Conservation (phyloP, 2,113 vertebrate species). For the Struthio camelus region DNA sequence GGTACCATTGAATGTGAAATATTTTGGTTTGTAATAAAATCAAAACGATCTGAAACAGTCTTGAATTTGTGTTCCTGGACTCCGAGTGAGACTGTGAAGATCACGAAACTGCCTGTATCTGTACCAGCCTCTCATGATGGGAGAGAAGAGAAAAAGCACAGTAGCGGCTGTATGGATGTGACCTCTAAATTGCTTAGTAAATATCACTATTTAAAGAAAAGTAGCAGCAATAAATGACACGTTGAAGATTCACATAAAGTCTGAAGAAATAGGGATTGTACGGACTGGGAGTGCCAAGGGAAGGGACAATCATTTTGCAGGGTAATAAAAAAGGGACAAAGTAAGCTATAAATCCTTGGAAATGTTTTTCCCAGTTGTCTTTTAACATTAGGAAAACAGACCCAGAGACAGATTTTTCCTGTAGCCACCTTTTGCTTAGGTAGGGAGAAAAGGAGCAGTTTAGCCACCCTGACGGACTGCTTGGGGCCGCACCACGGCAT, state of each 20-base stretch:
- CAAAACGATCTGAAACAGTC: background rate
- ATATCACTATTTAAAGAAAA: background rate
- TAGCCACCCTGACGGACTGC: no score
- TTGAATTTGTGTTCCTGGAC: background rate
- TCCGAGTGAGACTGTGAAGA: background rate
- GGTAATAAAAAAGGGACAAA: background rate
- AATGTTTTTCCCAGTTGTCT: background rate
- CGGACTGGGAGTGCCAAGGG: background rate
- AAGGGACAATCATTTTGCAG: background rate
- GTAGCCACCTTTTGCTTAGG: background rate
- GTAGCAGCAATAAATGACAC: background rate
- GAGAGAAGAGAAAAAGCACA: background rate
- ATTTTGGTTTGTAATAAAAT: slow-evolving; percentile 57
- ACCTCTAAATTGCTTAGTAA: background rate
- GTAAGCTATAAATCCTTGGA: background rate
- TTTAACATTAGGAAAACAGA: background rate
- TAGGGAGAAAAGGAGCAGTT: background rate
- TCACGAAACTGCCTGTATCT: background rate
- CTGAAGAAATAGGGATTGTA: background rate
- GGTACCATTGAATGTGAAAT: slow-evolving; percentile 9
- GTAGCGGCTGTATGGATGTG: fast-evolving
- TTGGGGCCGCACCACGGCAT: background rate
- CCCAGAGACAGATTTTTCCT: background rate
- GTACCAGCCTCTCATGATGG: background rate
- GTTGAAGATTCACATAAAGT: background rate